Conservation (phyloP, 2,888 invertebrate species). For the Cosmopolites sordidus region DNA sequence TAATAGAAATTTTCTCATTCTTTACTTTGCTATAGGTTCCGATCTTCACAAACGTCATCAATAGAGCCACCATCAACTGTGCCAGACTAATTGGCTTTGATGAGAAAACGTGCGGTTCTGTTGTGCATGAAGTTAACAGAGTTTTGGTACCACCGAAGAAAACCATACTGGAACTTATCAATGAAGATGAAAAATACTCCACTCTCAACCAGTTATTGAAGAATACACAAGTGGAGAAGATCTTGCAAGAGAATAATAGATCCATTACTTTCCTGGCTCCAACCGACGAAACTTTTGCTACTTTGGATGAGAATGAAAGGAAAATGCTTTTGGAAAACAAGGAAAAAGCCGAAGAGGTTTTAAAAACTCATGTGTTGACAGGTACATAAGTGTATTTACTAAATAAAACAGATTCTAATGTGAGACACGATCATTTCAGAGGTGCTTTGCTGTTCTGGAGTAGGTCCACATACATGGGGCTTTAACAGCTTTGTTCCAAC, state of each 20-base stretch:
- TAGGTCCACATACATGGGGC: conserved; percentile 45
- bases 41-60: conserved; percentile 54
- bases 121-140: conserved; percentile 62
- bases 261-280: conserved; percentile 58
- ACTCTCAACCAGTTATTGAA: conserved; percentile 48
- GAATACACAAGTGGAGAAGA: conserved; percentile 50
- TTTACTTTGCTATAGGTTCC: conserved; percentile 47
- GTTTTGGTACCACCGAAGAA: conserved; percentile 53
- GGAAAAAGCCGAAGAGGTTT: conserved; percentile 48
- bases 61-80: conserved; percentile 64
- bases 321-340: conserved; percentile 50
- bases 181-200: conserved; percentile 47
- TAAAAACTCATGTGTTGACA: conserved; percentile 53
- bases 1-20: background rate
- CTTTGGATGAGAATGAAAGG: conserved; percentile 49
- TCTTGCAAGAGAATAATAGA: conserved; percentile 44
- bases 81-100: conserved; percentile 59
- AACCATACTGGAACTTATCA: conserved; percentile 51
- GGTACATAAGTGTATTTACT: conserved; percentile 36
- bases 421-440: too few species aligned
- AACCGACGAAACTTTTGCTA: conserved; percentile 54
- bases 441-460: conserved; percentile 47
- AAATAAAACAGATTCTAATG: too few species aligned
- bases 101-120: conserved; percentile 63
- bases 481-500: conserved; percentile 45